A percentile compares a stretch with the other conserved stretches of the same genome.
Conservation (phyloP, 2,113 vertebrate genomes). For the Mirounga angustirostris region DNA sequence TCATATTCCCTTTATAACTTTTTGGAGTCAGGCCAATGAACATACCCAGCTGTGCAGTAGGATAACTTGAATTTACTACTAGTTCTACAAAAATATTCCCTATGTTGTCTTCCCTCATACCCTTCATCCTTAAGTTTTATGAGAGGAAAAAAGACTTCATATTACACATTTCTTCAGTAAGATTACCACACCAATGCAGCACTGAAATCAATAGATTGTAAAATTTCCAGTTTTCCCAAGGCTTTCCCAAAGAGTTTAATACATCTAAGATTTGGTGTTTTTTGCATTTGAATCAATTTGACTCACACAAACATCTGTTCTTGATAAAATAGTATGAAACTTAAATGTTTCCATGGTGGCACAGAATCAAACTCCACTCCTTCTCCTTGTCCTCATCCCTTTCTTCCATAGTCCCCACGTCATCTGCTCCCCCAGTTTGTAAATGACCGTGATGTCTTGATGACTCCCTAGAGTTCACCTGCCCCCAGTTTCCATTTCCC, state of each 20-base stretch:
- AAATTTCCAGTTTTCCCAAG: constrained; percentile 61
- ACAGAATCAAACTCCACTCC: neutral
- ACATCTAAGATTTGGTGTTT: neutral
- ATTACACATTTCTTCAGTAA: constrained; percentile 54
- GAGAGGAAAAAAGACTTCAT: constrained; percentile 66
- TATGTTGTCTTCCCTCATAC: constrained; percentile 75
- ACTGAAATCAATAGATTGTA: constrained; percentile 44
- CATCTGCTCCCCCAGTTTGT: neutral
- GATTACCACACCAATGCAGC: neutral
- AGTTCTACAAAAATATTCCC: constrained; percentile 57
- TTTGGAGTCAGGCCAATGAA: constrained; percentile 67
- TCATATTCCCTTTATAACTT: constrained; percentile 61
- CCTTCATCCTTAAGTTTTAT: constrained; percentile 72
- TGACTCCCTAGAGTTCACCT: neutral
- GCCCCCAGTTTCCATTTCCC: neutral
- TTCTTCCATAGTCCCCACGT: neutral
- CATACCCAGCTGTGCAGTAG: constrained; percentile 45
- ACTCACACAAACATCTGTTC: constrained; percentile 56
- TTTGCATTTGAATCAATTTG: constrained; percentile 44
- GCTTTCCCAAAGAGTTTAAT: constrained; percentile 8
- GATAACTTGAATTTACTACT: constrained; percentile 67
- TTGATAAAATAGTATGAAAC: constrained; percentile 62
- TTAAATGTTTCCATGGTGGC: neutral
- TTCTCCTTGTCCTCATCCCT: neutral
- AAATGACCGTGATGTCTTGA: neutral